Base-by-base conservation (phyloP, 2,113 vertebrate genomes). In the Ictidomys tridecemlineatus region DNA sequence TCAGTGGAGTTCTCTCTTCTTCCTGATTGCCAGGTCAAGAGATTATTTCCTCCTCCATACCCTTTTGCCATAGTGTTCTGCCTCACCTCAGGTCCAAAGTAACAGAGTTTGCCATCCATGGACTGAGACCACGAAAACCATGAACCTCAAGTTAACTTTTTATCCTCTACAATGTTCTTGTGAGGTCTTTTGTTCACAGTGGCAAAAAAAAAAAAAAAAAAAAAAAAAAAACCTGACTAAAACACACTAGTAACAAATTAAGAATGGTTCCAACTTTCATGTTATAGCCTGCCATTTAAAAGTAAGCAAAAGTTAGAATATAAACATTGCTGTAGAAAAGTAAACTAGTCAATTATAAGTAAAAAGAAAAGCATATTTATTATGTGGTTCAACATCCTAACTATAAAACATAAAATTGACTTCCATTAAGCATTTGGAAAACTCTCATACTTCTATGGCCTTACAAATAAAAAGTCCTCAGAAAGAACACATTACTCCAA, bases 341-440 rank as follows among this genome's bases (percentile, higher is more conserved):
- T 82, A 91, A 93, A 95, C 34, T 12, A 65, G 20, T 53, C 3
- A 56, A 78, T 37, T 6, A 22, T 65, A 88, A 97, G 6, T 86
- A 51, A 96, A 95, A 95, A 85, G 5, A 53, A 96, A 96, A 76
- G 63, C 70, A 45, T 8, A 92, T 86, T 86, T 58, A 32, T 92
- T 73, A 51, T 42, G 22, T 84, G 17, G 26, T 61, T 97, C 94
- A 18, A 77, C 92, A 32, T 24, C 2, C 0, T 92, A 88, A 95
- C 87, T 76, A 51, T 56, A 94, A 95, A 96, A 92, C 72, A 92
- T n/a, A 94, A 90, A 76, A 92, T 67, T 20, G 61, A 95, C 79
- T 97, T 97, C 63, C 90, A 13, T 53, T 76, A 53, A 77, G 70
- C n/a, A 53, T 90, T 67, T 0, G 0, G 89, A 77, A 84, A 95